Evolutionary conservation across 2,797 vertebrate genomes (phyloP).

Genomic region (Percopsis omiscomaycus): DNA sequence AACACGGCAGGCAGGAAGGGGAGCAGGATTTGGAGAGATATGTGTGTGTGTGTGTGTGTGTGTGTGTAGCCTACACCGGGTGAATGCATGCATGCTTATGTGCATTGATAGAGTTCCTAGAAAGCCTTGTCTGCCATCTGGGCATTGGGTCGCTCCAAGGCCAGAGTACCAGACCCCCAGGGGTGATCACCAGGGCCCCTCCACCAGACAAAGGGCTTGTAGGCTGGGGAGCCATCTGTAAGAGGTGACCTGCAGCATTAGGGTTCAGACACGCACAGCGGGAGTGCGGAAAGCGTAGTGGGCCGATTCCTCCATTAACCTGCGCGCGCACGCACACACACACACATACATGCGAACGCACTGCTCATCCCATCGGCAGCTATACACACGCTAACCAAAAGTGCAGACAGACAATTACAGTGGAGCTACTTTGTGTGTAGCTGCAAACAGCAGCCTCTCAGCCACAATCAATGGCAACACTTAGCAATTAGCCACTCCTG

Average conservation of each 20-base stretch:
- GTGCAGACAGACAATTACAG: conserved; percentile 31
- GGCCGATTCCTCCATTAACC: conserved; percentile 35
- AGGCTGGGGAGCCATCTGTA: conserved; percentile 60
- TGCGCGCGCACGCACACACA: conserved; percentile 1
- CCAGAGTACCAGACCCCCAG: conserved; percentile 28
- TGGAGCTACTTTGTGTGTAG: conserved; percentile 35
- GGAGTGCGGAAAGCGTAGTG: conserved; percentile 54
- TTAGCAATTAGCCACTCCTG: conserved; percentile 54
- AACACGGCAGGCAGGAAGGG: conserved; percentile 42
- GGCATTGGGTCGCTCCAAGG: conserved; percentile 39
- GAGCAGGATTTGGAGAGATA: conserved; percentile 31
- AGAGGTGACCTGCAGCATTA: conserved; percentile 53
- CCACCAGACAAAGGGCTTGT: conserved; percentile 40
- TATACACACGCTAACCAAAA: background rate
- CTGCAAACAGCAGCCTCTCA: conserved; percentile 52
- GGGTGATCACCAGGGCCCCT: conserved; percentile 22
- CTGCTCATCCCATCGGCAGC: conserved; percentile 3
- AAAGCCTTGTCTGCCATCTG: conserved; percentile 53
- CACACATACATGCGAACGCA: conserved; percentile 1
- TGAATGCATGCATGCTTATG: conserved; percentile 8
- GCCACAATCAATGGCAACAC: conserved; percentile 57
- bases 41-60: conserved; percentile 6
- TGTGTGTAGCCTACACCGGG: background rate
- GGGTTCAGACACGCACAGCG: conserved; percentile 53
- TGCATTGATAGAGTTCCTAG: conserved; percentile 3